These are phyloP conservation scores for Biston betularia DNA, from an alignment of 2,888 invertebrate genomes.

Conservation along the genomic window DNA sequence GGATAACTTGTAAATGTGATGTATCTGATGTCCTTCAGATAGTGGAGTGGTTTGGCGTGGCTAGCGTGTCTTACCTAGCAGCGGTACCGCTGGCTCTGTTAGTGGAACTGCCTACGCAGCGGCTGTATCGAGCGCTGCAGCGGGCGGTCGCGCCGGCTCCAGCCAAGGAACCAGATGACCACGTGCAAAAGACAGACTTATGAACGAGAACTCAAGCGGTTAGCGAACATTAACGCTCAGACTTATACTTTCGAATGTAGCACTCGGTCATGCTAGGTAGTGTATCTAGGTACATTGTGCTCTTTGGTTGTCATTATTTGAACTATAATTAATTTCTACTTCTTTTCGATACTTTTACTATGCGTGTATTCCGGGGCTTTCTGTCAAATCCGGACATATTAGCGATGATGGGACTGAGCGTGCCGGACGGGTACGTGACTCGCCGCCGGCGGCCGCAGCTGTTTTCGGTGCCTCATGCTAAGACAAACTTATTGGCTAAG, in stretches of 20 bases:
- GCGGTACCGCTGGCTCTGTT: slow-evolving; percentile 77
- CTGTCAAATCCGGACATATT: no score
- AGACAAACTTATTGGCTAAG: no score
- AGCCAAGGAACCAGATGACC: slow-evolving; percentile 68
- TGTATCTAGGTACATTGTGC: neutral
- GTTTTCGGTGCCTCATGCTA: no score
- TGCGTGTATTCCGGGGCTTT: no score
- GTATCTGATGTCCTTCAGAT: slow-evolving; percentile 54
- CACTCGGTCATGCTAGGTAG: neutral
- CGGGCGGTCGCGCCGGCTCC: slow-evolving; percentile 65
- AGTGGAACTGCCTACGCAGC: slow-evolving; percentile 73
- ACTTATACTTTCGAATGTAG: neutral
- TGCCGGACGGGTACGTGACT: no score
- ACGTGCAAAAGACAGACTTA: slow-evolving; percentile 49
- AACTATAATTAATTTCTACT: no score
- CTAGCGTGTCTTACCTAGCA: slow-evolving; percentile 68
- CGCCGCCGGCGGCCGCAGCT: no score
- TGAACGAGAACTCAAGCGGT: slow-evolving; percentile 30
- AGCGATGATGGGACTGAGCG: no score
- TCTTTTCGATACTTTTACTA: no score
- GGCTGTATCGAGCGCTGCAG: slow-evolving; percentile 64
- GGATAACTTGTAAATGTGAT: neutral
- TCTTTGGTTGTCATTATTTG: no score
- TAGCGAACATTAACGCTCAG: no score
- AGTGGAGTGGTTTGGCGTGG: slow-evolving; percentile 75